These are phyloP conservation scores for Nowickia ferox DNA, from an alignment of 2,888 invertebrate species.

Conservation along the genomic window DNA sequence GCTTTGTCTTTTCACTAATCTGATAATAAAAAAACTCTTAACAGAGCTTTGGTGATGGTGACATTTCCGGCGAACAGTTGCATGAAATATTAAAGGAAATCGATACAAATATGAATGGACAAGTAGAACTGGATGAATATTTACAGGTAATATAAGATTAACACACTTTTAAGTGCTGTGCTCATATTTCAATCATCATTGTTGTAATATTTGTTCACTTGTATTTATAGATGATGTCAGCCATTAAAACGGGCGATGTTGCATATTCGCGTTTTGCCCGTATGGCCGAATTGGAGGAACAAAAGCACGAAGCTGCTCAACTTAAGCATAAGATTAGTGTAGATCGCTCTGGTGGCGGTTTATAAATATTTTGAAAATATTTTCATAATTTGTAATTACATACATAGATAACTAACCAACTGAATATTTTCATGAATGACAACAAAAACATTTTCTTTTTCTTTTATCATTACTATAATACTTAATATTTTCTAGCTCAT, in stretches of 20 bases:
- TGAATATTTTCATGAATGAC: constrained; percentile 43
- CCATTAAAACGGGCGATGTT: constrained; percentile 97
- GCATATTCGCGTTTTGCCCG: constrained; percentile 97
- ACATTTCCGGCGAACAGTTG: constrained; percentile 95
- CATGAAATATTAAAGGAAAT: constrained; percentile 99
- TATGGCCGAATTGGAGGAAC: constrained; percentile 96
- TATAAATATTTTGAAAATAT: constrained; percentile 85
- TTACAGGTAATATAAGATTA: constrained; percentile 90
- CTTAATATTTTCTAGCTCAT: constrained; percentile 36
- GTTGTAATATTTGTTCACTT: not conserved
- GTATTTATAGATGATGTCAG: constrained; percentile 95
- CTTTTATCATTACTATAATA: not conserved
- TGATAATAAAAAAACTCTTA: not conserved
- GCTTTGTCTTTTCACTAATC: no score
- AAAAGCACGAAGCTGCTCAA: constrained; percentile 90
- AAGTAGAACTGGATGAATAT: constrained; percentile 99
- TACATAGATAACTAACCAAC: constrained; percentile 44
- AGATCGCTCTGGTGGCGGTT: constrained; percentile 97
- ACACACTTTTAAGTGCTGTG: no score
- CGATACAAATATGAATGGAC: constrained; percentile 99
- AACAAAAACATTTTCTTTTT: constrained; percentile 1
- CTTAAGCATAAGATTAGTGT: constrained; percentile 92
- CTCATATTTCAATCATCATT: not conserved
- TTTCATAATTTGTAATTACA: constrained; percentile 62
- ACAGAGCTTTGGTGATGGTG: constrained; percentile 90